phyloP scores from a whole-genome alignment of 92 coral and sea anemone genomes.

The Diadumene lineata region DNA sequence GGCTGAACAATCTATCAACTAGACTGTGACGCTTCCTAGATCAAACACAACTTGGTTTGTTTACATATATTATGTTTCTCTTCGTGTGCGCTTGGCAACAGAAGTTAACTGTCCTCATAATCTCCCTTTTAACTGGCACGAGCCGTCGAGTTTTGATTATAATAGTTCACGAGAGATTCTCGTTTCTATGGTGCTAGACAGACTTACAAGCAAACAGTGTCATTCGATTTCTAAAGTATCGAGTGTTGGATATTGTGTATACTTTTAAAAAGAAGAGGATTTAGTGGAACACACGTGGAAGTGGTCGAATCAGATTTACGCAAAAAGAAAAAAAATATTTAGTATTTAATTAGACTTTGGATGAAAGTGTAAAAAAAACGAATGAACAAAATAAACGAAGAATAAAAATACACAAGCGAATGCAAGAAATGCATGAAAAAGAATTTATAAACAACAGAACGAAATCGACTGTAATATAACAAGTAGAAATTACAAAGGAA shows the following conservation, averaged over 20 bases:
- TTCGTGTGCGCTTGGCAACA: neutral
- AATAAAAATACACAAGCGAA: too few relatives aligned
- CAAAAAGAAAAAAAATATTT: neutral
- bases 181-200: neutral
- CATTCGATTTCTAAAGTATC: neutral
- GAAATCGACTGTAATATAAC: too few relatives aligned
- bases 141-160: neutral
- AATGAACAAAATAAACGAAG: neutral
- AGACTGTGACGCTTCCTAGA: neutral
- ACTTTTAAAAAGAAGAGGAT: neutral
- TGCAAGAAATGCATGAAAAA: neutral
- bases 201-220: neutral
- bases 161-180: slow-evolving; percentile 1
- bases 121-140: neutral
- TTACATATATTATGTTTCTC: neutral
- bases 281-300: neutral
- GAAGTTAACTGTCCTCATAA: neutral
- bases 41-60: neutral
- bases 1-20: neutral
- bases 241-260: neutral
- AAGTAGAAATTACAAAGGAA: too few relatives aligned
- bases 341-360: neutral
- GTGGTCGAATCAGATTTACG: neutral
- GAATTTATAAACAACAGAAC: neutral
- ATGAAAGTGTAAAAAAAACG: neutral